phyloP scores from a whole-genome alignment of 2,797 vertebrate species.

The Siniperca obscura region DNA sequence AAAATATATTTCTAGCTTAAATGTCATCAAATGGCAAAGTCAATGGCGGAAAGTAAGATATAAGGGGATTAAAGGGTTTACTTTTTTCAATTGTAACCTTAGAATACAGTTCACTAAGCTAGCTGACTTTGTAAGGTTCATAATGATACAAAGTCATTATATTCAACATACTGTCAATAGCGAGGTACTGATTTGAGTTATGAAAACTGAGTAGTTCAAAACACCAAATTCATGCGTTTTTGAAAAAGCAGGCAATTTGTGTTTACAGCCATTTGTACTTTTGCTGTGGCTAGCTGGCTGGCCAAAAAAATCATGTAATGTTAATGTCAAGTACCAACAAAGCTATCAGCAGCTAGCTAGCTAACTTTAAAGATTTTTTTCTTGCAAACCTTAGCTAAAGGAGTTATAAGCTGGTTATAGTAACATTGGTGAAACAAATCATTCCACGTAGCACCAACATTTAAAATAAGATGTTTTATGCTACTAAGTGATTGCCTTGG shows the following conservation, averaged over 20 bases:
- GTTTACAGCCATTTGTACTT: neutral
- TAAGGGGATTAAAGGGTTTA: neutral
- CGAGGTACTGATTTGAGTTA: neutral
- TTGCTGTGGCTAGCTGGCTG: neutral
- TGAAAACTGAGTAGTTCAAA: neutral
- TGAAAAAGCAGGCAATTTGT: too few species aligned
- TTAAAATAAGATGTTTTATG: neutral
- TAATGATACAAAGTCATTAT: neutral
- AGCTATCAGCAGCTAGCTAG: neutral
- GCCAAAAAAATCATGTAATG: neutral
- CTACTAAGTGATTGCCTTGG: neutral
- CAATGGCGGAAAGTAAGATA: neutral
- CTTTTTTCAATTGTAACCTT: neutral
- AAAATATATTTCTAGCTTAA: neutral
- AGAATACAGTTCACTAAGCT: neutral
- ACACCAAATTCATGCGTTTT: fast-evolving
- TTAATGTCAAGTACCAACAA: neutral
- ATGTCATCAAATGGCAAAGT: neutral
- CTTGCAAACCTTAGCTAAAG: neutral
- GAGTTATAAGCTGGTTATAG: neutral
- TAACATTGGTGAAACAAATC: neutral
- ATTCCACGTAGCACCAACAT: neutral
- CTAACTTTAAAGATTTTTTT: neutral
- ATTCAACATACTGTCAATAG: neutral
- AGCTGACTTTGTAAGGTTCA: neutral